phyloP scores from a whole-genome alignment of 2,113 vertebrate species.

The Melanostigma gelatinosum region DNA sequence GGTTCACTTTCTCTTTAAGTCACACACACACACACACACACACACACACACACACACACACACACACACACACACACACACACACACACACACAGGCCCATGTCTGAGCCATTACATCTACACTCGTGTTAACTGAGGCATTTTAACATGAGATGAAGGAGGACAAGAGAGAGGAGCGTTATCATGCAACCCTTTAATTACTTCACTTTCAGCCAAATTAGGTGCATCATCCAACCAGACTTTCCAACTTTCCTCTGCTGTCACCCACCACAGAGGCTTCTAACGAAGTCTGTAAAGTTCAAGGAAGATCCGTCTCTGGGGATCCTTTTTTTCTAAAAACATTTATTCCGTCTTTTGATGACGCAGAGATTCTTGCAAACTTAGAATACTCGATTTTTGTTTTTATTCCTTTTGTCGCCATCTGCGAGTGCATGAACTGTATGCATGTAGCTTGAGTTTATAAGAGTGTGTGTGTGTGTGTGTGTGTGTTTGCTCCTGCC shows the following conservation, averaged over 20 bases:
- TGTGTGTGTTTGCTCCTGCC: constrained; percentile 36
- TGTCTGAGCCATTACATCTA: constrained; percentile 23
- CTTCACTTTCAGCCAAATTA: constrained; percentile 45
- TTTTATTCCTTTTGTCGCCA: too few species aligned
- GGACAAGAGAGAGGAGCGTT: constrained; percentile 35
- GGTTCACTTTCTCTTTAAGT: neutral
- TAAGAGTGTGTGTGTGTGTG: constrained; percentile 18
- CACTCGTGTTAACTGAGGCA: constrained; percentile 34
- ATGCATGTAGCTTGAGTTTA: constrained; percentile 9
- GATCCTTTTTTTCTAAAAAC: constrained; percentile 7
- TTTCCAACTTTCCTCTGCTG: neutral
- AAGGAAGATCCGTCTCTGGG: neutral
- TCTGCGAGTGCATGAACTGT: neutral
- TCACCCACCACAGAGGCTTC: neutral
- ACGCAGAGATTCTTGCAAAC: neutral
- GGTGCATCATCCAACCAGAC: constrained; percentile 1
- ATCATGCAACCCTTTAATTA: constrained; percentile 45
- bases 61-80: constrained; percentile 6
- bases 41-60: constrained; percentile 4
- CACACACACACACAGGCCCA: constrained; percentile 6
- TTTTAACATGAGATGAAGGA: constrained; percentile 48
- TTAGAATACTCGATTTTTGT: neutral
- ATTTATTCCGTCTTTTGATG: constrained; percentile 10
- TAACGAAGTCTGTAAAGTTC: neutral
- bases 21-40: constrained; percentile 9